phyloP scores from a whole-genome alignment of 30 jellyfish, hydroid and myxozoan genomes.

The Haliclystus octoradiatus region DNA sequence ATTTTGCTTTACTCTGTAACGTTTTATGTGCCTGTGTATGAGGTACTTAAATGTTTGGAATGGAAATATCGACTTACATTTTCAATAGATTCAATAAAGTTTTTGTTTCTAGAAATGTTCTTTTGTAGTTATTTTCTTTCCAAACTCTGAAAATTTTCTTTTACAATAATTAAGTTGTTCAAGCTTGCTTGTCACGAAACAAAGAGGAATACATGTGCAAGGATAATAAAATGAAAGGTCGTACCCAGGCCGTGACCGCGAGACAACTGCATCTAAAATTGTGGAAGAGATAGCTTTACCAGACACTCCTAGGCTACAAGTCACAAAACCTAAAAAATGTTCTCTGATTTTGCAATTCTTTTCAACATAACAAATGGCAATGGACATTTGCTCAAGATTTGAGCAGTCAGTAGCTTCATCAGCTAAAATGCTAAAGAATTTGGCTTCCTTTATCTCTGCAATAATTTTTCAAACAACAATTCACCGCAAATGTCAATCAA shows the following conservation, averaged over 20 bases:
- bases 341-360: conserved; percentile 5
- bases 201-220: neutral
- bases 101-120: too few species aligned
- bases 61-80: too few species aligned
- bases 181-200: neutral
- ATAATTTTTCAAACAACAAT: neutral
- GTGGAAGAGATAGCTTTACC: conserved; percentile 16
- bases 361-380: conserved; percentile 17
- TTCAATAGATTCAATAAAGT: too few species aligned
- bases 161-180: neutral
- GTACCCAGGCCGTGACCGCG: conserved; percentile 4
- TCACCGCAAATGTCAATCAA: conserved; percentile 23
- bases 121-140: too few species aligned
- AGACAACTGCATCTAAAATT: neutral
- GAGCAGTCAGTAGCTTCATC: conserved; percentile 31
- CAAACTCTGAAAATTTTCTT: too few species aligned
- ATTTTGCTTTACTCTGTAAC: too few species aligned
- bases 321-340: conserved; percentile 4
- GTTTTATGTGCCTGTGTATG: too few species aligned
- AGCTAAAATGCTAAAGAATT: conserved; percentile 15
- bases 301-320: conserved; percentile 24
- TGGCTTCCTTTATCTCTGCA: conserved; percentile 10
- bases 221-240: neutral
- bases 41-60: too few species aligned
- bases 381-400: conserved; percentile 28